phyloP scores from a whole-genome alignment of 2,113 vertebrate genomes.

The Holacanthus passer region DNA sequence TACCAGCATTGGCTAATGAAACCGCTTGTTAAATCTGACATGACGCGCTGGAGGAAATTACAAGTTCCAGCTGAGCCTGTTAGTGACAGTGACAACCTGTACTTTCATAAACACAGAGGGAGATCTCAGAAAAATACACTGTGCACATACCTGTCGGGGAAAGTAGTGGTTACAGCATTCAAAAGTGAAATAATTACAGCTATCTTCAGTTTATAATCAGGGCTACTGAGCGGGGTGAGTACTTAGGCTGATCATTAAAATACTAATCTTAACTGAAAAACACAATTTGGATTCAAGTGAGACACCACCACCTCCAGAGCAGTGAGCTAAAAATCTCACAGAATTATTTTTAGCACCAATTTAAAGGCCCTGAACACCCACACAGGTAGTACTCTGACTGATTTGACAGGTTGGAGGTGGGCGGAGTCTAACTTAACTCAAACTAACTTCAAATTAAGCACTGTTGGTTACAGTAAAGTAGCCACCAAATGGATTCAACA shows the following conservation, averaged over 20 bases:
- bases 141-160: background rate
- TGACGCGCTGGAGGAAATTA: conserved; percentile 38
- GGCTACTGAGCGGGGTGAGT: background rate
- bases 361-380: background rate
- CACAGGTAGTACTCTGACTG: background rate
- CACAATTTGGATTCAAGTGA: background rate
- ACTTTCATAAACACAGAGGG: conserved; percentile 29
- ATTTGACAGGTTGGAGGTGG: background rate
- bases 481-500: background rate
- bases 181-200: background rate
- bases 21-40: conserved; percentile 50
- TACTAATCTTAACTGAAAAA: background rate
- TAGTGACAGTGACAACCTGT: conserved; percentile 34
- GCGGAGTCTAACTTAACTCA: background rate
- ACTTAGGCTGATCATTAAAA: background rate
- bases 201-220: conserved; percentile 2
- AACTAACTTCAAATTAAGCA: background rate
- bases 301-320: background rate
- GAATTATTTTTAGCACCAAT: background rate
- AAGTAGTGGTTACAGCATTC: background rate
- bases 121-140: conserved; percentile 1
- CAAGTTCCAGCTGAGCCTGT: conserved; percentile 41
- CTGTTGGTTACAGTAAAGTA: background rate
- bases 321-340: background rate
- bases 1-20: conserved; percentile 34